Evolutionary conservation across 2,113 vertebrate species (phyloP), one percentile per base, ranked within the genome.

Genomic region (Alouatta palliata): DNA sequence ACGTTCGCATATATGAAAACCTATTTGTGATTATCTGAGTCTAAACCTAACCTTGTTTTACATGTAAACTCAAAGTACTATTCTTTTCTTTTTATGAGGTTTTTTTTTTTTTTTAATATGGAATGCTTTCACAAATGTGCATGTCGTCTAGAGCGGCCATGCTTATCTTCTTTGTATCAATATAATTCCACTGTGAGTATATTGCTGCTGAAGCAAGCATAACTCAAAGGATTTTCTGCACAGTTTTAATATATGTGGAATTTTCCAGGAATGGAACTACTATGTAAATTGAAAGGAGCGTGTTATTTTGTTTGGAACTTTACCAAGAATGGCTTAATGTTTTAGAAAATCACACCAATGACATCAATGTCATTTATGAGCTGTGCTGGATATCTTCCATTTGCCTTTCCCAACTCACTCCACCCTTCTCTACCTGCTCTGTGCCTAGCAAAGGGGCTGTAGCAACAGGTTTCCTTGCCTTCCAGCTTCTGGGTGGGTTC

Each of bases 231-330:
- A 81, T 82, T 96, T 95, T 97, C 92, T 82, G 61, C 64, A 52
- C 58, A 37, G 66, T 95, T 97, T 97, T 96, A 91, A 96, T 92
- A 95, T 86, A 92, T 94, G 45, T 94, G 93, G 94, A 96, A 98
- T 97, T 97, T 98, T 95, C 96, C 91, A 95, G 96, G 93, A 97
- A 97, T 12, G 37, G 85, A 97, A 83, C 93, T 94, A 87, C 95
- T 93, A 84, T 97, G 87, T 94, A 93, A 95, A 89, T 97, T 93
- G 77, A 97, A 97, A 97, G 77, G 89, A 91, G 85, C 70, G n/a
- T 89, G 80, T 95, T 96, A 30, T 96, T 97, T 97, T 97, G 58
- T 97, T 94, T 97, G 96, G 96, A 95, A 93, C 76, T 52, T 96
- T 87, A 66, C 91, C 97, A 98, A 88, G 95, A 96, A 86, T 91